Evolutionary conservation across 2,888 invertebrate species (phyloP), one percentile per base, ranked within the genome.

Genomic region (Camponotus fellah): DNA sequence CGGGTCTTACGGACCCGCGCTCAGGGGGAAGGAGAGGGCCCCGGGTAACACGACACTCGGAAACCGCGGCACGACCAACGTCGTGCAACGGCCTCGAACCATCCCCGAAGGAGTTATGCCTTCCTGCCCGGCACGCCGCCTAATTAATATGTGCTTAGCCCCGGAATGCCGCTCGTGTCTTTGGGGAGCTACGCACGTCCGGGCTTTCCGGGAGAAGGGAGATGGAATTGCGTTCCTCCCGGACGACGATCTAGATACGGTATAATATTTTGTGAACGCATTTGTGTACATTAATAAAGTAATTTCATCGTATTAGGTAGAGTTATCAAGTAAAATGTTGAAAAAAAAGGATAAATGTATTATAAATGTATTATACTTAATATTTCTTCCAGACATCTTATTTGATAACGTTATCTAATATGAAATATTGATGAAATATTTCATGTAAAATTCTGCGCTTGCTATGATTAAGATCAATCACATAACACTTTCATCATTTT

Each of bases 101-200:
- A 86, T 88, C 88, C 86, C 82, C 77, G 72, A 86, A 89, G 90
- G 92, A 93, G 91, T 93, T 92, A 93, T 92, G 92, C 86, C 91
- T 92, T 93, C 93, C 93, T 92, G 92, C 89, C 53, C 88, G 85
- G 84, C 85, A 80, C 56, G 86, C 87, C 89, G 88, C 83, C 91
- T 92, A 93, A 93, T 93, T 93, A 93, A 93, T 93, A 93, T 92
- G 92, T 92, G 93, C 92, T 93, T 92, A 92, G 91, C 85, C 53
- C 88, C 84, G 91, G 90, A 90, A 91, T 90, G 87, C 87, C 85
- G 86, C 85, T 87, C 84, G 69, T 58, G 62, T 71, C 83, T 66
- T 77, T 77, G 85, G 62, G 53, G 58, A 56, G 60, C 76, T 53
- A 64, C 58, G 74, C 82, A 58, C 69, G 62, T 81, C 56, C 71